Evolutionary conservation across 1,140 invertebrate genomes (phyloP).

Genomic region (Magallana ariakensis): DNA sequence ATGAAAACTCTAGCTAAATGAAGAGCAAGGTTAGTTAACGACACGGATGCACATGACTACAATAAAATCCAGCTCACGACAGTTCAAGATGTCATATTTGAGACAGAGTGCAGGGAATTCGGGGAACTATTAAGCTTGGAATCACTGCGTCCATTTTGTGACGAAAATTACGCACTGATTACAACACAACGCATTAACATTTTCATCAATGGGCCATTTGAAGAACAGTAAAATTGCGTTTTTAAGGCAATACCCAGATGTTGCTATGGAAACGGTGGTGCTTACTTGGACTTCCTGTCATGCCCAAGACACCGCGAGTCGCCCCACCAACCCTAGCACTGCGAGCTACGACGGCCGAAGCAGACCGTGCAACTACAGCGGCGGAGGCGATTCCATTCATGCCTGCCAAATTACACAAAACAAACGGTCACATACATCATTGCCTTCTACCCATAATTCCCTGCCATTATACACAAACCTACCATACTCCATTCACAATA

Average conservation of each 20-base stretch:
- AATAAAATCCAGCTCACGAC: slow-evolving; percentile 2
- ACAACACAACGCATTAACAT: too few species aligned
- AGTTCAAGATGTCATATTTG: slow-evolving; percentile 1
- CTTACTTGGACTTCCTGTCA: slow-evolving; percentile 50
- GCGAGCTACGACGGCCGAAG: slow-evolving; percentile 46
- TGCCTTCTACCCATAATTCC: not conserved
- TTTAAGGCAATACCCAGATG: not conserved
- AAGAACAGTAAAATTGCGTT: not conserved
- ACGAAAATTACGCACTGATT: not conserved
- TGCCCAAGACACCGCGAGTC: slow-evolving; percentile 41
- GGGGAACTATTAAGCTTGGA: not conserved
- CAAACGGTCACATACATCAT: not conserved
- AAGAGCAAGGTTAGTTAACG: slow-evolving; percentile 20
- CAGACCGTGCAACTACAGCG: slow-evolving; percentile 40
- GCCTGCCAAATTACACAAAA: slow-evolving; percentile 39
- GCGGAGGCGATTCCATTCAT: slow-evolving; percentile 21
- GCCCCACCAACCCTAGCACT: slow-evolving; percentile 41
- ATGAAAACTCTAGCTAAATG: slow-evolving; percentile 25
- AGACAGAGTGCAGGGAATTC: not conserved
- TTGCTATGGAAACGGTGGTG: slow-evolving; percentile 27
- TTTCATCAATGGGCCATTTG: not conserved
- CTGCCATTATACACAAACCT: not conserved
- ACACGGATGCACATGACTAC: not conserved
- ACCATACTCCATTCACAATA: not conserved
- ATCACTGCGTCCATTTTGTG: not conserved